Percentiles rank a stretch among this genome's conserved stretches.
Evolutionary conservation across 2,113 vertebrate species (phyloP).

Genomic region (Siniperca chuatsi): DNA sequence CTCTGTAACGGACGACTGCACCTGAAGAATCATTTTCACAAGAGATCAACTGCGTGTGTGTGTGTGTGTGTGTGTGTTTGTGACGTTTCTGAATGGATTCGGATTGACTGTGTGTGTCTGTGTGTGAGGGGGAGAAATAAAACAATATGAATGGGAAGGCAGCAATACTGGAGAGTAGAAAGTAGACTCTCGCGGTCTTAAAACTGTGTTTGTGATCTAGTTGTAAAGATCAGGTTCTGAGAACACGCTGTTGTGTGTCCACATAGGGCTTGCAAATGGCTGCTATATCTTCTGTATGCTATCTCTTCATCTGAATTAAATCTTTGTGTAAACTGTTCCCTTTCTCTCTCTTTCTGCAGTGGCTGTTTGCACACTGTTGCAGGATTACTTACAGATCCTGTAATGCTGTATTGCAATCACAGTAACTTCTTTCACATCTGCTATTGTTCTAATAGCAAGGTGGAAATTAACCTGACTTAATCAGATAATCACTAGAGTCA

Average conservation of each 20-base stretch:
- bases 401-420: neutral
- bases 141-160: slow-evolving; percentile 2
- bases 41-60: neutral
- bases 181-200: neutral
- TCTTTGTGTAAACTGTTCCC: neutral
- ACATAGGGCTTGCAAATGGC: slow-evolving; percentile 8
- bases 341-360: neutral
- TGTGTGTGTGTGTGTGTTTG: slow-evolving; percentile 18
- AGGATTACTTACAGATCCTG: neutral
- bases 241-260: neutral
- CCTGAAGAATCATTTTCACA: slow-evolving; percentile 29
- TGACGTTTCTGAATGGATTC: slow-evolving; percentile 9
- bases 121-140: neutral
- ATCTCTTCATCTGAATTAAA: slow-evolving; percentile 12
- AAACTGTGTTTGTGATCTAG: slow-evolving; percentile 5
- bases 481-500: neutral
- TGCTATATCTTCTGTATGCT: neutral
- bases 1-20: neutral
- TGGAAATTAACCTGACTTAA: neutral
- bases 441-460: neutral
- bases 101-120: neutral
- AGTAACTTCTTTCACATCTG: neutral
- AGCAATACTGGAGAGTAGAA: neutral
- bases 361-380: neutral
- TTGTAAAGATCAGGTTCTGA: slow-evolving; percentile 13